These are phyloP conservation scores for Nemopilema nomurai DNA, from an alignment of 30 jellyfish, hydroid and myxozoan genomes.

Conservation along the genomic window DNA sequence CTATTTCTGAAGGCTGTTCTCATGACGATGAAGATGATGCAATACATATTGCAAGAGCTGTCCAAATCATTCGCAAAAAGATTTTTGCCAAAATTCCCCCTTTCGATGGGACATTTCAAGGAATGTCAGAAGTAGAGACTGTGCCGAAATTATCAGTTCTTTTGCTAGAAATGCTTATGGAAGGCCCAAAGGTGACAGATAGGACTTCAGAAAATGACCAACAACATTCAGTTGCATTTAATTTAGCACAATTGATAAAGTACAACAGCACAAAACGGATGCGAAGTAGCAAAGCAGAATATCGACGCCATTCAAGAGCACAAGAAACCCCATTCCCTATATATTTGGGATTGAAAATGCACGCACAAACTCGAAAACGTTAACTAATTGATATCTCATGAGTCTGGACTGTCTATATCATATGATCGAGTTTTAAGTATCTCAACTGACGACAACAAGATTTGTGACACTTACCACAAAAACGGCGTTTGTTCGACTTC, in stretches of 20 bases:
- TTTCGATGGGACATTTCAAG: slow-evolving; percentile 15
- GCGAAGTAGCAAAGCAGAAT: slow-evolving; percentile 6
- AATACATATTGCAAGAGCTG: slow-evolving; percentile 17
- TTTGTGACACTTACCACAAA: slow-evolving; percentile 12
- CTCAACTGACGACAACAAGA: slow-evolving; percentile 4
- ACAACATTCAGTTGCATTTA: slow-evolving; percentile 1
- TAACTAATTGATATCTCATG: not conserved
- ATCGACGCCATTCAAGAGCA: slow-evolving; percentile 16
- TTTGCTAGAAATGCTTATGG: slow-evolving; percentile 17
- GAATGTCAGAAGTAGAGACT: slow-evolving; percentile 8
- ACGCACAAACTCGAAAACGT: slow-evolving; percentile 17
- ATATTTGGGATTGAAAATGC: slow-evolving; percentile 30
- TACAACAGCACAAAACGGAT: not conserved
- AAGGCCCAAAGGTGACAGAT: slow-evolving; percentile 31
- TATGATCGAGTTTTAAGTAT: slow-evolving; percentile 32
- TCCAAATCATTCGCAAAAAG: slow-evolving; percentile 18
- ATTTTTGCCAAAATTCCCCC: slow-evolving; percentile 10
- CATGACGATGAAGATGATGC: slow-evolving; percentile 35
- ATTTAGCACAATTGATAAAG: slow-evolving; percentile 13
- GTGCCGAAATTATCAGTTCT: not conserved
- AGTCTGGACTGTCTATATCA: slow-evolving; percentile 17
- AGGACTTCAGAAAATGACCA: slow-evolving; percentile 7
- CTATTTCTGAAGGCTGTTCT: not conserved
- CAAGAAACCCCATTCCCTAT: slow-evolving; percentile 43
- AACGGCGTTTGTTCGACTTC: slow-evolving; percentile 12